These are phyloP conservation scores for Hepsetus odoe DNA, from an alignment of 2,113 vertebrate species.

Conservation along the genomic window DNA sequence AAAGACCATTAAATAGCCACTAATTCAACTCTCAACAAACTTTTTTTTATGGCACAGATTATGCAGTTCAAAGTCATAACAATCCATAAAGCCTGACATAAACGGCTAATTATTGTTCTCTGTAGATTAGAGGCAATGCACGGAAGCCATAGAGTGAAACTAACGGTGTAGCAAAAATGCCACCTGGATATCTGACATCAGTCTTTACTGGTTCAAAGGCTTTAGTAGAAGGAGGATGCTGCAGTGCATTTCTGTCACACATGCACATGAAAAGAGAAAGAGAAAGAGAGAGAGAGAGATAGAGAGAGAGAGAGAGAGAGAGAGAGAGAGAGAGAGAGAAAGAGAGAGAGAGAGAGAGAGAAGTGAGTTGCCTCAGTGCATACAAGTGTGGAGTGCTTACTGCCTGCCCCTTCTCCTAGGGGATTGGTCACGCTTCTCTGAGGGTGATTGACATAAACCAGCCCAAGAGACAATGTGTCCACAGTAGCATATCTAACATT, in stretches of 20 bases:
- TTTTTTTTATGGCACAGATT: constrained; percentile 42
- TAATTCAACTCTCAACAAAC: constrained; percentile 49
- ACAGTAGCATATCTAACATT: constrained; percentile 24
- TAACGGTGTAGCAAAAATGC: constrained; percentile 44
- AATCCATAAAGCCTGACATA: constrained; percentile 55
- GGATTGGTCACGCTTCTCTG: constrained; percentile 18
- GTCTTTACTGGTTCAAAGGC: constrained; percentile 38
- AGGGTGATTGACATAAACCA: constrained; percentile 45
- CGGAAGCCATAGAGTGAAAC: constrained; percentile 50
- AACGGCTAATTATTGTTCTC: constrained; percentile 54
- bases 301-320: constrained; percentile 26
- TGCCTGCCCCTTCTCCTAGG: constrained; percentile 22
- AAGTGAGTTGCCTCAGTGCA: background rate
- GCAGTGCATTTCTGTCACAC: constrained; percentile 23
- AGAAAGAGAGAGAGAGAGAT: no score
- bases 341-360: constrained; percentile 6
- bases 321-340: constrained; percentile 12
- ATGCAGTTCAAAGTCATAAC: constrained; percentile 51
- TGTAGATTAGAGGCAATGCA: constrained; percentile 47
- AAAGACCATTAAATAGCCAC: constrained; percentile 51
- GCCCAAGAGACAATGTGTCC: constrained; percentile 9
- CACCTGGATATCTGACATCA: constrained; percentile 44
- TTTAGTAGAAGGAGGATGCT: constrained; percentile 28
- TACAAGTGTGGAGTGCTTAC: constrained; percentile 18
- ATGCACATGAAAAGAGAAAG: background rate